phyloP scores from a whole-genome alignment of 1,140 invertebrate species.

The Saccostrea echinata region DNA sequence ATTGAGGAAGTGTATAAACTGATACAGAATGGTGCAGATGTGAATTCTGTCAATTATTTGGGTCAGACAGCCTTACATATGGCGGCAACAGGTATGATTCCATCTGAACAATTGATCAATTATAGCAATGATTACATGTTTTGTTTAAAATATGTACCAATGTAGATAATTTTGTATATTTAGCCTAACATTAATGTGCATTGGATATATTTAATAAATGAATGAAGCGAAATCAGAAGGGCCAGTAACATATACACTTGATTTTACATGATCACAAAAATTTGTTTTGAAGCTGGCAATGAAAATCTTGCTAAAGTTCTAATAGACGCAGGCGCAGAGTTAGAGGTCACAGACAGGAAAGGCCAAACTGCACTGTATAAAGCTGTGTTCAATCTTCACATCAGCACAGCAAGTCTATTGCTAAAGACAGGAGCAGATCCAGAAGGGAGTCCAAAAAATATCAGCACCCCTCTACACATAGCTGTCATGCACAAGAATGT shows the following conservation, averaged over 20 bases:
- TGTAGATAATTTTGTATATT: too few species aligned
- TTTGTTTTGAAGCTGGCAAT: not conserved
- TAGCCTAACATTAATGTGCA: too few species aligned
- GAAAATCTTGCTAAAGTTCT: not conserved
- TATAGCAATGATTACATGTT: too few species aligned
- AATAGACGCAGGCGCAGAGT: slow-evolving; percentile 5
- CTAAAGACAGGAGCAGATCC: slow-evolving; percentile 22
- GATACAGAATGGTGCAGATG: not conserved
- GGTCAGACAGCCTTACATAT: not conserved
- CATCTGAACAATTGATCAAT: not conserved
- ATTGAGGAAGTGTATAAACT: not conserved
- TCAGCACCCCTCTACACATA: not conserved
- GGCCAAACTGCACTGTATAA: not conserved
- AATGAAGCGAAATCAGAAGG: too few species aligned
- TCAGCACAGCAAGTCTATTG: not conserved
- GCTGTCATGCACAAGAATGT: slow-evolving; percentile 12
- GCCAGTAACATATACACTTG: too few species aligned
- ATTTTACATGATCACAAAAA: too few species aligned
- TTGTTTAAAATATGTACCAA: too few species aligned
- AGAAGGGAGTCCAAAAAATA: slow-evolving; percentile 1
- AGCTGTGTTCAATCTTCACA: slow-evolving; percentile 15
- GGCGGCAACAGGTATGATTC: not conserved
- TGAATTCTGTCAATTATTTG: not conserved
- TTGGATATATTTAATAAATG: too few species aligned
- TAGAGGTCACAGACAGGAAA: slow-evolving; percentile 21